Percentiles rank a stretch among this genome's conserved stretches.
phyloP scores from a whole-genome alignment of 1,140 invertebrate genomes.

The Venustaconcha ellipsiformis region DNA sequence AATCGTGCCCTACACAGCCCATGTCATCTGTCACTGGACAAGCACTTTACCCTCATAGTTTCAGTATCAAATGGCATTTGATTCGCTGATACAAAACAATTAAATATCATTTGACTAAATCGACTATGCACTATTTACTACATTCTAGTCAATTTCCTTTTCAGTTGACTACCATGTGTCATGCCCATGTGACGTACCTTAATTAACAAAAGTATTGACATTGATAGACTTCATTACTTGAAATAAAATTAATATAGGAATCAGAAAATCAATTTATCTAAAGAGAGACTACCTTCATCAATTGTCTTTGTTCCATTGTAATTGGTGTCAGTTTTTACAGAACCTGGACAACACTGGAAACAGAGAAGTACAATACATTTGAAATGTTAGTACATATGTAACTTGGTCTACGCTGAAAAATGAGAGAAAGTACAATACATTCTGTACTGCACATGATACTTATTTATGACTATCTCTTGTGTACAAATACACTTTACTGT shows the following conservation, averaged over 20 bases:
- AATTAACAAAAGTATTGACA: neutral
- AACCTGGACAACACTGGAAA: constrained; percentile 71
- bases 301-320: constrained; percentile 77
- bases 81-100: too few species aligned
- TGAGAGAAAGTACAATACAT: too few species aligned
- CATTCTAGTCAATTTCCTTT: too few species aligned
- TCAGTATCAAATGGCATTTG: too few species aligned
- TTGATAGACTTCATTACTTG: neutral
- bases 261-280: neutral
- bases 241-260: neutral
- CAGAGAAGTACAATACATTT: constrained; percentile 46
- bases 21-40: too few species aligned
- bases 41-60: constrained; percentile 72
- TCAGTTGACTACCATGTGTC: neutral
- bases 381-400: constrained; percentile 73
- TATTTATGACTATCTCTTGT: too few species aligned
- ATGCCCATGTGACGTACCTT: constrained; percentile 68
- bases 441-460: too few species aligned
- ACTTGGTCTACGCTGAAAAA: too few species aligned
- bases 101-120: constrained; percentile 58
- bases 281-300: constrained; percentile 73
- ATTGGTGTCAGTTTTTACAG: constrained; percentile 80
- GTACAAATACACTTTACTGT: too few species aligned
- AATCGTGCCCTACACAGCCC: too few species aligned
- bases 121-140: constrained; percentile 68